phyloP scores from a whole-genome alignment of 2,113 vertebrate species.

The Mirounga angustirostris region DNA sequence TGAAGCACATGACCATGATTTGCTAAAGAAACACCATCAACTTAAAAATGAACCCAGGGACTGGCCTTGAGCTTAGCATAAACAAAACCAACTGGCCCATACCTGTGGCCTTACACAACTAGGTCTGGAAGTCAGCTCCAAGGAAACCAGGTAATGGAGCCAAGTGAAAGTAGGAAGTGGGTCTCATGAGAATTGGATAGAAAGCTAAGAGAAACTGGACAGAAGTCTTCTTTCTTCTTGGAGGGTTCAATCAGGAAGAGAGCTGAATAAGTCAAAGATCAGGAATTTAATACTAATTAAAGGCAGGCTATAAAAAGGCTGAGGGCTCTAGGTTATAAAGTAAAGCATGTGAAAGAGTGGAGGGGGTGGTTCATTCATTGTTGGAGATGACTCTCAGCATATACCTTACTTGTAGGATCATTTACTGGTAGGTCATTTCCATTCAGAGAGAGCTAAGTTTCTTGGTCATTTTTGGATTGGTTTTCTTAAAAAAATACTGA shows the following conservation, averaged over 20 bases:
- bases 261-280: background rate
- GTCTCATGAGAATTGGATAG: background rate
- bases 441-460: background rate
- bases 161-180: conserved; percentile 31
- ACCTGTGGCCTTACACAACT: background rate
- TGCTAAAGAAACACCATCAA: conserved; percentile 15
- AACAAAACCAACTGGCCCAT: background rate
- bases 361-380: background rate
- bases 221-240: conserved; percentile 38
- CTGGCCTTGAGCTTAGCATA: background rate
- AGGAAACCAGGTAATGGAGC: background rate
- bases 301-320: background rate
- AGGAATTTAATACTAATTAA: conserved; percentile 39
- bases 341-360: background rate
- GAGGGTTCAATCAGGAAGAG: background rate
- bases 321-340: background rate
- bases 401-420: background rate
- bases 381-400: background rate
- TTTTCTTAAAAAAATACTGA: conserved; percentile 32
- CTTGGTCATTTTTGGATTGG: background rate
- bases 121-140: background rate
- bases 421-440: background rate
- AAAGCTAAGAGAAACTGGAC: conserved; percentile 16
- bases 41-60: background rate
- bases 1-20: background rate